Percentiles rank a stretch among this genome's conserved stretches.
Conservation (phyloP, 2,888 invertebrate species). For the Deilephila elpenor region DNA sequence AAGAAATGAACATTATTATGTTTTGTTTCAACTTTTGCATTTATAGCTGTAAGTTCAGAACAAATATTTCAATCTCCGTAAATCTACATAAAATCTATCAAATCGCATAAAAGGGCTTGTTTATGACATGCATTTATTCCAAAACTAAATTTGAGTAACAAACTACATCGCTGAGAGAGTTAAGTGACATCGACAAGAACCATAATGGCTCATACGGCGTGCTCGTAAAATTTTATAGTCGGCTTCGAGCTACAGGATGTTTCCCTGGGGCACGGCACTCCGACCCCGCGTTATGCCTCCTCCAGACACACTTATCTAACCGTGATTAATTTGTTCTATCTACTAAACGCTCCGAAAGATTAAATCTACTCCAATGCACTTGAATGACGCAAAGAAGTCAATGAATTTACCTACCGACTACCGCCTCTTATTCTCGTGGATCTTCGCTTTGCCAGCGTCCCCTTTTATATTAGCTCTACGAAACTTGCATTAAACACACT, state of each 20-base stretch:
- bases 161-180: slow-evolving; percentile 64
- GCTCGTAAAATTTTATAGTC: slow-evolving; percentile 80
- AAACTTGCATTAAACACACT: neutral
- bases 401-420: slow-evolving; percentile 30
- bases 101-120: slow-evolving; percentile 26
- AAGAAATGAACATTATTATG: too few relatives aligned
- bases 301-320: slow-evolving; percentile 73
- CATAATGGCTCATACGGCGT: slow-evolving; percentile 74
- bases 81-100: neutral
- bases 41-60: too few relatives aligned
- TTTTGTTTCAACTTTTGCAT: too few relatives aligned
- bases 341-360: slow-evolving; percentile 53
- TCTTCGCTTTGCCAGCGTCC: neutral
- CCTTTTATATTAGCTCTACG: too few relatives aligned
- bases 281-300: slow-evolving; percentile 64
- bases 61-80: neutral
- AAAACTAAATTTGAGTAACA: slow-evolving; percentile 57
- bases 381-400: slow-evolving; percentile 47
- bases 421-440: neutral
- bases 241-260: slow-evolving; percentile 65
- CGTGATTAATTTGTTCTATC: slow-evolving; percentile 79
- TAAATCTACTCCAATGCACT: slow-evolving; percentile 39
- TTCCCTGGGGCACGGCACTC: slow-evolving; percentile 60
- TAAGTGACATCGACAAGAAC: slow-evolving; percentile 73
- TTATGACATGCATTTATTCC: slow-evolving; percentile 38